Base-by-base conservation (phyloP, 2,113 vertebrate species). In the Psittacula cyanocephala region DNA sequence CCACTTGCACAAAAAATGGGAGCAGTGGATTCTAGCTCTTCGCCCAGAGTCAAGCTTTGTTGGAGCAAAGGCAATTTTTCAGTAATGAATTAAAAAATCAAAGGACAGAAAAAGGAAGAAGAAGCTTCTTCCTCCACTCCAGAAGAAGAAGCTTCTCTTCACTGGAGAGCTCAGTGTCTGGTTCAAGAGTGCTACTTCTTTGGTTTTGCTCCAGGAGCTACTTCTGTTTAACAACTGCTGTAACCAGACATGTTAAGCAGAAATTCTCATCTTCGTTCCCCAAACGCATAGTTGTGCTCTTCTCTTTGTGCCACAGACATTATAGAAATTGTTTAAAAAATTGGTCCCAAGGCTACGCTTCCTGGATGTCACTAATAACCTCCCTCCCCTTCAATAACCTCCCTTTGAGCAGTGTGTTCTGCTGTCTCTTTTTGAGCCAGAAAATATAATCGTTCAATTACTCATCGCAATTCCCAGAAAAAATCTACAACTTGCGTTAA, bases 391-490 rank as follows among this genome's bases (percentile, higher is more conserved):
- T 78, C 80, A 88, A 43, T 37, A 91, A 82, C 15, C 16, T 6
- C 22, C 11, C 24, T 75, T 71, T 77, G n/a, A 77, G 41, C 25
- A 70, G 44, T 35, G 31, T 47, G 44, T 93, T 82, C 63, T 80
- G 31, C 25, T 65, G 6, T 50, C 46, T 81, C 69, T 47, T 90
- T 81, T 67, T 35, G 23, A 91, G 46, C 6, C 76, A 92, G 78
- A 68, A 91, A 91, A 83, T 53, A 22, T 41, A 29, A 78, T 53
- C 39, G 92, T 94, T 91, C 81, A 83, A 94, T 92, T 91, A 86
- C 77, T 91, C 39, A 75, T 11, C 64, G 43, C 53, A 86, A 89
- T 75, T 81, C 28, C 43, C 60, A 60, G 60, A 91, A 37, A 92
- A 95, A 93, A 92, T 39, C 68, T 83, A 43, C 39, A 84, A 35